phyloP scores from a whole-genome alignment of 2,113 vertebrate genomes.

The Cyprinodon variegatus region DNA sequence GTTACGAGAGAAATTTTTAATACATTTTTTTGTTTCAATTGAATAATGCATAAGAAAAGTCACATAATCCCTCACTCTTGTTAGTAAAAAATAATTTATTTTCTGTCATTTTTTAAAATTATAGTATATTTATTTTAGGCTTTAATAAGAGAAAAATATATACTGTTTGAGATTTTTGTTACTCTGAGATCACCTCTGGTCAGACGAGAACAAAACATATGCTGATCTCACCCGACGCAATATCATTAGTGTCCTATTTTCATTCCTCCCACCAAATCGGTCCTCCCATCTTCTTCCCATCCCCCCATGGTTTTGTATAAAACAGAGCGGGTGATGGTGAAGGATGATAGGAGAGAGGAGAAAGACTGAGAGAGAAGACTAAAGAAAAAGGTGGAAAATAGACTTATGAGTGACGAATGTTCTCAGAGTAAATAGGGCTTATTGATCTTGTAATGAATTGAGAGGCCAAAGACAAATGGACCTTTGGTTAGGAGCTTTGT shows the following conservation, averaged over 20 bases:
- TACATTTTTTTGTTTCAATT: not conserved
- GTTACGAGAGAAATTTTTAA: too few species aligned
- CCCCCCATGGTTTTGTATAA: conserved; percentile 10
- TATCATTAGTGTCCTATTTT: conserved; percentile 37
- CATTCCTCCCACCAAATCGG: conserved; percentile 26
- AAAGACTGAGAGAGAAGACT: not conserved
- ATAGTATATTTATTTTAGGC: not conserved
- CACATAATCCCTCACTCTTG: too few species aligned
- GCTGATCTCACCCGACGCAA: not conserved
- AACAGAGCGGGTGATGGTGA: conserved; percentile 14
- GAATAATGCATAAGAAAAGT: not conserved
- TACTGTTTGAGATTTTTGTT: not conserved
- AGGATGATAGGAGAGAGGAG: not conserved
- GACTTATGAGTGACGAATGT: conserved; percentile 37
- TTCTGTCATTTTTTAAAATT: too few species aligned
- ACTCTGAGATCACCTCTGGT: not conserved
- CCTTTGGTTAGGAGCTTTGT: conserved; percentile 39
- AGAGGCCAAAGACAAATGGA: conserved; percentile 55
- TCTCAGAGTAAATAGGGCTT: conserved; percentile 50
- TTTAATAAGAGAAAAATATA: not conserved
- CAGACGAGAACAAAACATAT: conserved; percentile 22
- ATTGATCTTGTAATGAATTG: conserved; percentile 65
- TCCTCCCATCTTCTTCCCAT: conserved; percentile 9
- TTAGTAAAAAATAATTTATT: too few species aligned
- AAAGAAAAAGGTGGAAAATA: conserved; percentile 5